Conservation (phyloP, 2,888 invertebrate genomes). For the Opisthograptis luteolata region DNA sequence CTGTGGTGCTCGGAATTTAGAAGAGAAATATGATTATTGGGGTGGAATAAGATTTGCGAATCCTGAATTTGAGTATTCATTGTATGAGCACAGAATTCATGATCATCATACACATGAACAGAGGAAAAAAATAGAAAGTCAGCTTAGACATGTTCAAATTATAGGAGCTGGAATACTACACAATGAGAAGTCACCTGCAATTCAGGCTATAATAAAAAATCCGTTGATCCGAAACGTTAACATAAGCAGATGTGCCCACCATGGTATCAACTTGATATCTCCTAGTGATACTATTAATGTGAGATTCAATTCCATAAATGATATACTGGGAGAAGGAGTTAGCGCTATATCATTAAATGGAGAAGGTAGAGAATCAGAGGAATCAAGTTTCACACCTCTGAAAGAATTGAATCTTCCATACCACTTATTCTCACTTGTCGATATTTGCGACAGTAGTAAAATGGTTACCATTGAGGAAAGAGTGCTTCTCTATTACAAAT, state of each 20-base stretch:
- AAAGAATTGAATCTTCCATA: constrained; percentile 93
- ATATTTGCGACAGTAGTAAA: constrained; percentile 98
- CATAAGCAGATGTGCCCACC: constrained; percentile 92
- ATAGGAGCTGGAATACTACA: constrained; percentile 97
- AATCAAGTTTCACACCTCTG: constrained; percentile 95
- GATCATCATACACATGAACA: constrained; percentile 91
- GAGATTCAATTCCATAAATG: constrained; percentile 88
- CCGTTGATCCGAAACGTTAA: constrained; percentile 92
- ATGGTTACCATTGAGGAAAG: constrained; percentile 95
- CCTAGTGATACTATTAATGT: constrained; percentile 93
- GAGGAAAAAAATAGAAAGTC: constrained; percentile 88
- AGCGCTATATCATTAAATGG: constrained; percentile 96
- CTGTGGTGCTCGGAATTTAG: constrained; percentile 90
- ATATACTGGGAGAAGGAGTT: constrained; percentile 95
- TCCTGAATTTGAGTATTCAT: constrained; percentile 94
- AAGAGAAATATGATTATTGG: constrained; percentile 92
- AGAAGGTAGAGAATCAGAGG: constrained; percentile 94
- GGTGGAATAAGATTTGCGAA: constrained; percentile 97
- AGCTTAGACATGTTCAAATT: constrained; percentile 91
- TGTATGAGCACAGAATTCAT: constrained; percentile 92
- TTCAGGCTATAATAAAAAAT: constrained; percentile 95
- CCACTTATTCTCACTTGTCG: constrained; percentile 95
- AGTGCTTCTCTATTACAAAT: constrained; percentile 97
- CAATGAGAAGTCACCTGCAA: constrained; percentile 96
- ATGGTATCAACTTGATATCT: constrained; percentile 96